A percentile compares a stretch with the other conserved stretches of the same genome.
These are phyloP conservation scores for Lepus americanus DNA, from an alignment of 2,113 vertebrate genomes.

Conservation along the genomic window DNA sequence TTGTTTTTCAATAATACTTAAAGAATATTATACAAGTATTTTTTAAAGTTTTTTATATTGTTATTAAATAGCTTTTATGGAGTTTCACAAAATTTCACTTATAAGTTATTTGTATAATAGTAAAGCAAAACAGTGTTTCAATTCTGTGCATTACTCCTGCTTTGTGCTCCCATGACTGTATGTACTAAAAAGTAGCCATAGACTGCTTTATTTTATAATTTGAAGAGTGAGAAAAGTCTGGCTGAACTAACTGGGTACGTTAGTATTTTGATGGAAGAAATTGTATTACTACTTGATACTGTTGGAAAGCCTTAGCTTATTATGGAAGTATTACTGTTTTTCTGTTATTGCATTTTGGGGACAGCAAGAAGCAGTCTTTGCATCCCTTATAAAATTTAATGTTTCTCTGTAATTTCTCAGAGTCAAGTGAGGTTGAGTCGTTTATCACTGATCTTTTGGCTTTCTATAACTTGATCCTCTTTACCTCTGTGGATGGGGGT, in stretches of 20 bases:
- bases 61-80: conserved; percentile 1
- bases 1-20: not conserved
- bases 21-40: not conserved
- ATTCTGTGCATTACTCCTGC: not conserved
- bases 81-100: conserved; percentile 28
- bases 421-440: not conserved
- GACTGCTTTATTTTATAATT: not conserved
- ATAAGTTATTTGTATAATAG: conserved; percentile 3
- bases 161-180: not conserved
- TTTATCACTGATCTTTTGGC: not conserved
- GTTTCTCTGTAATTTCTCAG: not conserved
- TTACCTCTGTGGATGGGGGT: not conserved
- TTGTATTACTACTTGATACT: conserved; percentile 45
- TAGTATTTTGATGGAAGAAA: not conserved
- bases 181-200: not conserved
- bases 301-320: not conserved
- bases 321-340: not conserved
- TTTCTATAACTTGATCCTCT: not conserved
- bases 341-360: not conserved
- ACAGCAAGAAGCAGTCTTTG: not conserved
- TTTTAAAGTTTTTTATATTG: not conserved
- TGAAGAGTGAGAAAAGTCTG: not conserved
- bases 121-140: conserved; percentile 43
- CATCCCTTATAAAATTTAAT: not conserved
- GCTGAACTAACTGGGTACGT: not conserved